Conservation (phyloP, 37 sponge, comb jelly and placozoan genomes). For the Ianthella basta region DNA sequence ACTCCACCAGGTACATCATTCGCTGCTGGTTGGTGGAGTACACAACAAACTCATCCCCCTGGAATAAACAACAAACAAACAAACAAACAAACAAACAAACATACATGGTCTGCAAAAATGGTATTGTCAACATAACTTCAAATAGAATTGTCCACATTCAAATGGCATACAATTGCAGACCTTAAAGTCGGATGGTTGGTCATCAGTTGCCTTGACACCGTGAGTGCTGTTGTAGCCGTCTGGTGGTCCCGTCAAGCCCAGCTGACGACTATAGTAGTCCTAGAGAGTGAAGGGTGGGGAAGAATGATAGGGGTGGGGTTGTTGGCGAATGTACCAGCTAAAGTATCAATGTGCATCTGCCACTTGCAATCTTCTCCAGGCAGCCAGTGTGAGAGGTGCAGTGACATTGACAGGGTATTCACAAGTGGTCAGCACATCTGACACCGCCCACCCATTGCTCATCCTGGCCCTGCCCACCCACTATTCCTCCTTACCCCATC, state of each 20-base stretch:
- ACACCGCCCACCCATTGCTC: no score
- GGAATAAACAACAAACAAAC: neutral
- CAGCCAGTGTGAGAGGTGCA: no score
- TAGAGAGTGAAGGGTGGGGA: neutral
- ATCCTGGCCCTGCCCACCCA: no score
- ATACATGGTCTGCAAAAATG: neutral
- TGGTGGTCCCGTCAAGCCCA: constrained; percentile 74
- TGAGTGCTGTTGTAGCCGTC: constrained; percentile 84
- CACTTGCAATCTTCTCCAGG: no score
- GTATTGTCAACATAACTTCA: no score
- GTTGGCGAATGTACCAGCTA: no score
- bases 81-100: no score
- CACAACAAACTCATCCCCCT: constrained; percentile 87
- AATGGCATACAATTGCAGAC: constrained; percentile 37
- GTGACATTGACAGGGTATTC: no score
- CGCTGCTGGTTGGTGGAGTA: constrained; percentile 78
- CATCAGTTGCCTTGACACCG: constrained; percentile 69
- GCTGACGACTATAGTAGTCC: constrained; percentile 52
- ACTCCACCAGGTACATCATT: constrained; percentile 89
- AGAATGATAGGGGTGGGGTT: neutral
- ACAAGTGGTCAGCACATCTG: no score
- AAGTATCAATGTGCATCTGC: no score
- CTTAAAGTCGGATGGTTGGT: constrained; percentile 75
- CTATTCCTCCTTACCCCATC: no score
- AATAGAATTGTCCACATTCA: no score